Conservation (phyloP, 1,140 invertebrate species). For the Brachionus rotundiformis region DNA sequence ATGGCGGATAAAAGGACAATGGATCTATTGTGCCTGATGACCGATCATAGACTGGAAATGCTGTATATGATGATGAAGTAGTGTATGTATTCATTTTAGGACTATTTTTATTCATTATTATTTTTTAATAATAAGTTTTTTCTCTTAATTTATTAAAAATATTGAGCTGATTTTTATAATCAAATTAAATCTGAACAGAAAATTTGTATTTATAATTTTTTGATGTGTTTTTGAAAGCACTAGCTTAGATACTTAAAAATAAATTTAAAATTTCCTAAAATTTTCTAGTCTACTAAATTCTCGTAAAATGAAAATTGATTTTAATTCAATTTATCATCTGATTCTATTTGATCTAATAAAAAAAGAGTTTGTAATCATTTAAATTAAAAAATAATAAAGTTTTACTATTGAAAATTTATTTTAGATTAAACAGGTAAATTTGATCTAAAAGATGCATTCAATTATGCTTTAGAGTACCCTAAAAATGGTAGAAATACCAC, state of each 20-base stretch:
- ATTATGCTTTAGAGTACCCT: neutral
- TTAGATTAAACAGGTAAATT: neutral
- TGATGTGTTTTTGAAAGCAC: too few species aligned
- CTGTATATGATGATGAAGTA: conserved; percentile 1
- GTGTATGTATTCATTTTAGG: conserved; percentile 23
- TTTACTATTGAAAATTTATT: neutral
- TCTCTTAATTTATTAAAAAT: neutral
- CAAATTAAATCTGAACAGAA: conserved; percentile 16
- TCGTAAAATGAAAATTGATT: neutral
- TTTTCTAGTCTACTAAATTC: neutral
- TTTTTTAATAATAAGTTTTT: neutral
- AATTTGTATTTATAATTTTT: neutral
- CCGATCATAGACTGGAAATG: neutral
- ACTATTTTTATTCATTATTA: conserved; percentile 29
- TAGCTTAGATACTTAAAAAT: neutral
- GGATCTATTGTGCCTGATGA: neutral
- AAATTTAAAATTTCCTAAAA: neutral
- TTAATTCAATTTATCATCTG: neutral
- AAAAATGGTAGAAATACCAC: neutral
- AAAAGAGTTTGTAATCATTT: too few species aligned
- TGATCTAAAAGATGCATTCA: neutral
- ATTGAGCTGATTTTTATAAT: neutral
- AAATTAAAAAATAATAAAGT: too few species aligned
- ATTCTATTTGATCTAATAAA: neutral
- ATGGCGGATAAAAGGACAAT: conserved; percentile 17